phyloP scores from a whole-genome alignment of 2,113 vertebrate genomes.

The Leptobrachium leishanense region DNA sequence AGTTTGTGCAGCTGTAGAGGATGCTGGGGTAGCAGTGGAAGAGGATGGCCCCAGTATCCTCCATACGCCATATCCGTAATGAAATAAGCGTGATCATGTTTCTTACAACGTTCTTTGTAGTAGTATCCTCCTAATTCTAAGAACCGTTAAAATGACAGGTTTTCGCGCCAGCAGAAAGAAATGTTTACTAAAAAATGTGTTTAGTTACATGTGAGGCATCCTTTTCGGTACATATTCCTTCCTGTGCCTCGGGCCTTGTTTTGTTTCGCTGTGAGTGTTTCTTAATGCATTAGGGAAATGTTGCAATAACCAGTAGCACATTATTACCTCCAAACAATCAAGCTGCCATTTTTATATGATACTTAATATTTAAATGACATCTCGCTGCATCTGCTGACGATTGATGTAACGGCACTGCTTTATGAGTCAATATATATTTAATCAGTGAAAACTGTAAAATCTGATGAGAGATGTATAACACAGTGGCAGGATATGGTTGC shows the following conservation, averaged over 20 bases:
- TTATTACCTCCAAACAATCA: conserved; percentile 84
- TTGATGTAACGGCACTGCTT: conserved; percentile 85
- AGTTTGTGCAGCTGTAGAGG: too few species aligned
- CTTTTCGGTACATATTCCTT: background rate
- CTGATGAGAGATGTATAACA: conserved; percentile 80
- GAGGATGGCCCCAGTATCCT: too few species aligned
- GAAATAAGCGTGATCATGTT: too few species aligned
- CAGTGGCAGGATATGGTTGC: conserved; percentile 51
- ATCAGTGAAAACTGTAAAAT: conserved; percentile 86
- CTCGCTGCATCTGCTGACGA: conserved; percentile 81
- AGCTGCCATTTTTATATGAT: conserved; percentile 92
- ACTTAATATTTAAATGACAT: conserved; percentile 91
- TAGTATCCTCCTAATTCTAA: too few species aligned
- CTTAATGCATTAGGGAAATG: conserved; percentile 65
- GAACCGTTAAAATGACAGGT: too few species aligned
- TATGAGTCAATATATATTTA: conserved; percentile 94
- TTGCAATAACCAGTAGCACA: conserved; percentile 66
- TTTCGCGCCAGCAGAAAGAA: too few species aligned
- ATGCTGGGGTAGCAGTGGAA: too few species aligned
- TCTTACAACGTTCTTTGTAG: too few species aligned
- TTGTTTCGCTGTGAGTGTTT: conserved; percentile 51
- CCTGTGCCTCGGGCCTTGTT: conserved; percentile 36
- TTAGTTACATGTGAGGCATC: conserved; percentile 14
- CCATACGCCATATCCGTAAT: too few species aligned
- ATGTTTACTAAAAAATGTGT: background rate